A percentile compares a stretch with the other conserved stretches of the same genome.
Evolutionary conservation across 2,113 vertebrate species (phyloP).

Genomic region (Pteropus alecto): DNA sequence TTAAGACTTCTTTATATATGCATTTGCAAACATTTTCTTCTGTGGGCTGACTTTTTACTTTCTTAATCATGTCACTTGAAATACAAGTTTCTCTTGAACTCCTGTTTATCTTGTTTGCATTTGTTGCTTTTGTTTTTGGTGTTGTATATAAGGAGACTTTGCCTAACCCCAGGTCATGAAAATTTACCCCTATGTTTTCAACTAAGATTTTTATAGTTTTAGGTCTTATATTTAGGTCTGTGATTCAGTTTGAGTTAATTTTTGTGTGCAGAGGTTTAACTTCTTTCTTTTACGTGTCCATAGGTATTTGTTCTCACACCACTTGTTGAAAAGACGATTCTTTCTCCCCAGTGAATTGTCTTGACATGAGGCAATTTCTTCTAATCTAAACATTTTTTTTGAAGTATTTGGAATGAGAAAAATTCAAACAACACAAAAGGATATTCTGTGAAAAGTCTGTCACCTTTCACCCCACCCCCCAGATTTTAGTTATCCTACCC

Average conservation of each 20-base stretch:
- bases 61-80: not conserved
- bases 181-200: not conserved
- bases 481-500: not conserved
- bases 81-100: not conserved
- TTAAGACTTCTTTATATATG: not conserved
- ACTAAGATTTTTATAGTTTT: not conserved
- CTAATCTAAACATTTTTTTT: not conserved
- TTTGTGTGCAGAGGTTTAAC: not conserved
- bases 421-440: not conserved
- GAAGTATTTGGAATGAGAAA: conserved; percentile 18
- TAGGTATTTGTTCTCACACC: not conserved
- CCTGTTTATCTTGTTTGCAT: not conserved
- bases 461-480: not conserved
- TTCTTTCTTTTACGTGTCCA: not conserved
- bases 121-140: not conserved
- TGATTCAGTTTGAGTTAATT: not conserved
- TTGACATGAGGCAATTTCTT: not conserved
- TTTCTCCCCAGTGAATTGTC: not conserved
- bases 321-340: not conserved
- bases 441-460: not conserved
- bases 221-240: not conserved
- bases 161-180: not conserved
- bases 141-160: not conserved
- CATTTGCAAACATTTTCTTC: not conserved
- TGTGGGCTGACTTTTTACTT: not conserved